Evolutionary conservation across 2,888 invertebrate genomes (phyloP).

Genomic region (Papilio protenor): DNA sequence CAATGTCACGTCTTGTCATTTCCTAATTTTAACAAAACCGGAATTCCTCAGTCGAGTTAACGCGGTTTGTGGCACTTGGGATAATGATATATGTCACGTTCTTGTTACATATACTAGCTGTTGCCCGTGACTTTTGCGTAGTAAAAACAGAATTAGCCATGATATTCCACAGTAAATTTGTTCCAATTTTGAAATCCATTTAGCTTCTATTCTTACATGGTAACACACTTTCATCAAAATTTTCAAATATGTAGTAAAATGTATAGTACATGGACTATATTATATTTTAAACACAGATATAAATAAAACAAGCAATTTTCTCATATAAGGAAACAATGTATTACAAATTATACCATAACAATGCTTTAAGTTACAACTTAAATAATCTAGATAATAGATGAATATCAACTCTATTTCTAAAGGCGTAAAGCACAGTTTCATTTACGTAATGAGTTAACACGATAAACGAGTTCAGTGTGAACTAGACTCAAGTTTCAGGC

Average conservation of each 20-base stretch:
- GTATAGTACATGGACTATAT: too few species aligned
- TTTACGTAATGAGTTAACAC: not conserved
- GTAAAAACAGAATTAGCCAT: too few species aligned
- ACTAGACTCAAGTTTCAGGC: conserved; percentile 58
- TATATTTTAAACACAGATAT: not conserved
- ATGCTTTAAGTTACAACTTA: not conserved
- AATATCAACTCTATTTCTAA: conserved; percentile 19
- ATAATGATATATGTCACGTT: not conserved
- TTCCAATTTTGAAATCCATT: too few species aligned
- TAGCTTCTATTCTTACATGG: too few species aligned
- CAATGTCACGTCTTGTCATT: conserved; percentile 20
- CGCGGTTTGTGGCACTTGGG: not conserved
- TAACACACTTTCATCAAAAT: too few species aligned
- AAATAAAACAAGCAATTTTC: not conserved
- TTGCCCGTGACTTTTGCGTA: too few species aligned
- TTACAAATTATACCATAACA: conserved; percentile 19
- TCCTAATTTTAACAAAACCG: conserved; percentile 28
- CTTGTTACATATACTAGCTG: not conserved
- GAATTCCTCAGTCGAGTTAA: conserved; percentile 22
- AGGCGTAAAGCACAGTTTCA: conserved; percentile 20
- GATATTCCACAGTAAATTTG: too few species aligned
- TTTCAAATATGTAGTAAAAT: too few species aligned
- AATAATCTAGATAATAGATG: not conserved
- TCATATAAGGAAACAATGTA: not conserved
- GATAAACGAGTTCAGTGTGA: conserved; percentile 49